Evolutionary conservation across 1,140 invertebrate species (phyloP).

Genomic region (Microplitis mediator): DNA sequence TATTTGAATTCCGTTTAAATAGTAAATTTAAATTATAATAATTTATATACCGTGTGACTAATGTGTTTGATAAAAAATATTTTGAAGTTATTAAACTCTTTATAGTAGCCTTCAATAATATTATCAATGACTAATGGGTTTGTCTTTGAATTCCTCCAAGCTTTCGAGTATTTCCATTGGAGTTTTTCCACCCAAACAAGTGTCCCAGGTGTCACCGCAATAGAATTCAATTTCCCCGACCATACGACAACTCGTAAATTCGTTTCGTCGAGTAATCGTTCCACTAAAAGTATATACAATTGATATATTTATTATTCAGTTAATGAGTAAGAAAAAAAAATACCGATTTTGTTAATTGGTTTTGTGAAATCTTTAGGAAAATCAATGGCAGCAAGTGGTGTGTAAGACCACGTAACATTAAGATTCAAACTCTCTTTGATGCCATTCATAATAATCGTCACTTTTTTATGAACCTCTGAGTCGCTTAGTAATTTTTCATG

Average conservation of each 20-base stretch:
- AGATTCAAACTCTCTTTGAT: no score
- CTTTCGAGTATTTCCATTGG: constrained; percentile 60
- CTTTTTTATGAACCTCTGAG: no score
- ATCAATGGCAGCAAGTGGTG: no score
- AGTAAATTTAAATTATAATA: not conserved
- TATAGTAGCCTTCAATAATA: constrained; percentile 71
- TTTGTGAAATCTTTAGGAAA: no score
- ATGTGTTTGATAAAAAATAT: constrained; percentile 78
- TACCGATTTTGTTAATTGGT: not conserved
- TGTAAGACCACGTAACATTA: no score
- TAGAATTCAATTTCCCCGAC: constrained; percentile 74
- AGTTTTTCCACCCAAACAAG: constrained; percentile 75
- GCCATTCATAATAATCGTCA: no score
- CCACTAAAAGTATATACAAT: constrained; percentile 64
- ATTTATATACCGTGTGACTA: constrained; percentile 70
- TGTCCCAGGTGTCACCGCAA: constrained; percentile 74
- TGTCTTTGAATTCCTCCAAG: constrained; percentile 63
- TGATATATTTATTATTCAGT: no score
- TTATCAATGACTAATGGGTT: constrained; percentile 64
- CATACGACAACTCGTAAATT: constrained; percentile 72
- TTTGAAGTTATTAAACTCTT: constrained; percentile 69
- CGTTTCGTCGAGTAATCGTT: constrained; percentile 71
- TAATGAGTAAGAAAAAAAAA: not conserved
- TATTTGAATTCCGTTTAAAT: not conserved
- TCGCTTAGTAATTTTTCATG: no score